Conservation (phyloP, 2,888 invertebrate species). For the Teleogryllus oceanicus region DNA sequence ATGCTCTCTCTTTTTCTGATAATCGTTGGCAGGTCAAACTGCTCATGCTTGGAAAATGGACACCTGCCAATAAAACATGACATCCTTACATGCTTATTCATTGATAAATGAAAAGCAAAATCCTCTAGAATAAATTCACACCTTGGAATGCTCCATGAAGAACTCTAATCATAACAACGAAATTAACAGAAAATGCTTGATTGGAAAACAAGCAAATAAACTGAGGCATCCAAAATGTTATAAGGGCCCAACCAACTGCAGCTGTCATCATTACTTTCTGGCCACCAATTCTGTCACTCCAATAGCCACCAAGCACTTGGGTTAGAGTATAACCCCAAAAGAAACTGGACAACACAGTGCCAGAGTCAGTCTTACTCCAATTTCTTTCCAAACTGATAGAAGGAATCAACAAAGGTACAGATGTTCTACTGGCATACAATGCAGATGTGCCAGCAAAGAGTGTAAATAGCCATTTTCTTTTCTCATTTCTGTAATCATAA, state of each 20-base stretch:
- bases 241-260: constrained; percentile 57
- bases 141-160: constrained; percentile 64
- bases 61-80: constrained; percentile 44
- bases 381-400: constrained; percentile 60
- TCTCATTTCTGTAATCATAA: constrained; percentile 49
- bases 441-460: constrained; percentile 62
- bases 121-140: constrained; percentile 35
- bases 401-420: constrained; percentile 63
- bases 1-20: constrained; percentile 59
- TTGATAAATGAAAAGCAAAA: no score
- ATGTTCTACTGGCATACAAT: constrained; percentile 63
- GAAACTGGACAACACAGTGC: constrained; percentile 66
- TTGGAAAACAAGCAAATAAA: constrained; percentile 51
- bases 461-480: constrained; percentile 57
- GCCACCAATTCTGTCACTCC: constrained; percentile 61
- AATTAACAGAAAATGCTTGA: constrained; percentile 52
- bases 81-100: no score
- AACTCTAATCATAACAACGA: constrained; percentile 58
- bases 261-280: constrained; percentile 61
- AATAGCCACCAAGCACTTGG: constrained; percentile 56
- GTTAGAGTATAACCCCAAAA: constrained; percentile 73
- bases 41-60: constrained; percentile 68
- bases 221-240: constrained; percentile 57
- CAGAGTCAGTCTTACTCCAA: constrained; percentile 67
- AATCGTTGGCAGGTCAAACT: constrained; percentile 64